Evolutionary conservation across 2,888 invertebrate species (phyloP).

Genomic region (Athrips mouffetella): DNA sequence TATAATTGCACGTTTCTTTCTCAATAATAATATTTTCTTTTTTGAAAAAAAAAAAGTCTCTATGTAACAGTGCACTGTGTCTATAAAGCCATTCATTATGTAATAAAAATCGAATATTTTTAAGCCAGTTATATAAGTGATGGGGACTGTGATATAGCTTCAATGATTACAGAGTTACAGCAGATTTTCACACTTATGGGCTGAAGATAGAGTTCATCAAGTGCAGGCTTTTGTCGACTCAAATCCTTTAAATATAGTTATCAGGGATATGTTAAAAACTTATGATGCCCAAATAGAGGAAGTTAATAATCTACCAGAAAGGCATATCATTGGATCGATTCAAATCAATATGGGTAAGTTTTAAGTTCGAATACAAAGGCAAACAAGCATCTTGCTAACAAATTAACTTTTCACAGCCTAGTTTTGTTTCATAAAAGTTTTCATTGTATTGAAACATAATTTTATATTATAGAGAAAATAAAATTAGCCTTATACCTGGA

Average conservation of each 20-base stretch:
- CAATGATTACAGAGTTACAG: slow-evolving; percentile 51
- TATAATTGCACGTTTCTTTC: too few species aligned
- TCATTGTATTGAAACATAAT: background rate
- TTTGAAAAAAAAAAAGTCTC: too few species aligned
- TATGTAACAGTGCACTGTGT: too few species aligned
- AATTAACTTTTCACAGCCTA: too few species aligned
- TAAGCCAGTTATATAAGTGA: too few species aligned
- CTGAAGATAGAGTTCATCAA: slow-evolving; percentile 82
- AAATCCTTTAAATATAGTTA: slow-evolving; percentile 85
- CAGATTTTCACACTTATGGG: slow-evolving; percentile 85
- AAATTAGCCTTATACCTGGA: slow-evolving; percentile 84
- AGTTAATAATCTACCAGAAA: slow-evolving; percentile 79
- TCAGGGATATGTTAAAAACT: slow-evolving; percentile 84
- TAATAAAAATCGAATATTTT: too few species aligned
- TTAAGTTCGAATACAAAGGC: too few species aligned
- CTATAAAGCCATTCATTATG: too few species aligned
- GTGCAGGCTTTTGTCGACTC: slow-evolving; percentile 83
- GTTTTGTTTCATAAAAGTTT: too few species aligned
- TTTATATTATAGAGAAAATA: slow-evolving; percentile 78
- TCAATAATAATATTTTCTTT: too few species aligned
- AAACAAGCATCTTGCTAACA: too few species aligned
- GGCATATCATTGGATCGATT: slow-evolving; percentile 85
- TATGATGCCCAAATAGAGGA: slow-evolving; percentile 83
- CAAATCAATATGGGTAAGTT: slow-evolving; percentile 83
- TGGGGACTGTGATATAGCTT: too few species aligned